phyloP scores from a whole-genome alignment of 2,113 vertebrate species.

The Ursus arctos region DNA sequence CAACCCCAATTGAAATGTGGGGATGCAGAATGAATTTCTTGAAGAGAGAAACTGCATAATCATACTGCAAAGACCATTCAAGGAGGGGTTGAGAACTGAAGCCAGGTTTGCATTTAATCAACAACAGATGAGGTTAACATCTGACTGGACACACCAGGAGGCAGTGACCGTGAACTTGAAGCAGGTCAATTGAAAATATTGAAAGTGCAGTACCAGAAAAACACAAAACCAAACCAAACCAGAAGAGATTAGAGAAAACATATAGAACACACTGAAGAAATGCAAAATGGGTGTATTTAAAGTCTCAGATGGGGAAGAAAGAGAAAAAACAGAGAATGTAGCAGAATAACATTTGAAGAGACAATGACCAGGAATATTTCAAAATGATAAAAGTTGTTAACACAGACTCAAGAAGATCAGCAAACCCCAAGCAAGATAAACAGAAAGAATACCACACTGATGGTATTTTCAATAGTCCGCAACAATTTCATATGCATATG shows the following conservation, averaged over 20 bases:
- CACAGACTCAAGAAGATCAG: neutral
- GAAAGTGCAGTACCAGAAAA: neutral
- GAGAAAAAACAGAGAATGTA: neutral
- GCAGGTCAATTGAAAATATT: neutral
- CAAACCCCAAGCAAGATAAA: neutral
- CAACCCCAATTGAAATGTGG: neutral
- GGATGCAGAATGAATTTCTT: neutral
- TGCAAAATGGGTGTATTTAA: neutral
- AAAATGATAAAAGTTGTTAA: neutral
- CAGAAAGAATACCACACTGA: neutral
- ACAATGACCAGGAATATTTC: neutral
- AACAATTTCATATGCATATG: neutral
- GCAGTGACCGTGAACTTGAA: neutral
- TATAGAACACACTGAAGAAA: neutral
- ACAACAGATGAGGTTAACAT: neutral
- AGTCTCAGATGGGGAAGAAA: neutral
- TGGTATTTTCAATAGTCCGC: neutral
- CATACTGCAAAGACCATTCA: neutral
- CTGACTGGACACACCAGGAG: neutral
- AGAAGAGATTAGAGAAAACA: neutral
- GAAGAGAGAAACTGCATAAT: neutral
- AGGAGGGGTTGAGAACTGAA: neutral
- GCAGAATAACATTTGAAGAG: neutral
- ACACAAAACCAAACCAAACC: neutral
- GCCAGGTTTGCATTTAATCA: neutral